Conservation (phyloP, 2,797 vertebrate genomes). For the Oreortyx pictus region DNA sequence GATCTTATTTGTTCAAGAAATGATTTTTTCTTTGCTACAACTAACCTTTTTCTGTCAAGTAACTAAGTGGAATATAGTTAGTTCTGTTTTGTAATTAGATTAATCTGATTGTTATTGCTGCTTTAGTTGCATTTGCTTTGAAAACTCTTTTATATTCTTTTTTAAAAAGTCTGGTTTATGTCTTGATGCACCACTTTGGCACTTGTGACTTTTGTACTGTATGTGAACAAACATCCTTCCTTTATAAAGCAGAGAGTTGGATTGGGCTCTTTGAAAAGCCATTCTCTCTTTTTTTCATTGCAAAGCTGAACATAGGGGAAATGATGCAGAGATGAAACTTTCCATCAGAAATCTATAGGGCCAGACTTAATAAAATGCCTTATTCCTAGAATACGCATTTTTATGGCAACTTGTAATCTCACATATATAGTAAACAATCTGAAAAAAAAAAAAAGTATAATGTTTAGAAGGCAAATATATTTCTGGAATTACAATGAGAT, state of each 20-base stretch:
- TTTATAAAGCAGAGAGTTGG: conserved; percentile 71
- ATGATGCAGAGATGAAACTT: conserved; percentile 74
- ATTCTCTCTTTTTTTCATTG: conserved; percentile 67
- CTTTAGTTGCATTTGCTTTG: conserved; percentile 78
- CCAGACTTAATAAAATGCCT: conserved; percentile 85
- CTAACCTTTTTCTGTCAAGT: conserved; percentile 76
- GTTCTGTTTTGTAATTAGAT: conserved; percentile 81
- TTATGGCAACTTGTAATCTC: conserved; percentile 74
- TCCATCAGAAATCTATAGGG: conserved; percentile 79
- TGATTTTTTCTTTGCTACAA: conserved; percentile 61
- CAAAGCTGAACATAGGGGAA: conserved; percentile 74
- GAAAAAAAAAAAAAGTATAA: conserved; percentile 43
- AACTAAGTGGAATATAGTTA: conserved; percentile 68
- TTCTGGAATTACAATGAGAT: conserved; percentile 77
- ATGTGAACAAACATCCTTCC: conserved; percentile 67
- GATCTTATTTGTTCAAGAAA: conserved; percentile 51
- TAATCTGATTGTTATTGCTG: conserved; percentile 77
- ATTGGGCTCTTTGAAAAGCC: conserved; percentile 73
- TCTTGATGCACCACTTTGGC: conserved; percentile 72
- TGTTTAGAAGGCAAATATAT: conserved; percentile 79
- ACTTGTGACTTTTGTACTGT: conserved; percentile 81
- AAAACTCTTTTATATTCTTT: conserved; percentile 78
- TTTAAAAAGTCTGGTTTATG: conserved; percentile 73
- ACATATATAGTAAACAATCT: conserved; percentile 71
- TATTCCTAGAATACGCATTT: conserved; percentile 80